Percentiles rank a stretch among this genome's conserved stretches.
Evolutionary conservation across 2,797 vertebrate species (phyloP).

Genomic region (Ctenosaura bakeri): DNA sequence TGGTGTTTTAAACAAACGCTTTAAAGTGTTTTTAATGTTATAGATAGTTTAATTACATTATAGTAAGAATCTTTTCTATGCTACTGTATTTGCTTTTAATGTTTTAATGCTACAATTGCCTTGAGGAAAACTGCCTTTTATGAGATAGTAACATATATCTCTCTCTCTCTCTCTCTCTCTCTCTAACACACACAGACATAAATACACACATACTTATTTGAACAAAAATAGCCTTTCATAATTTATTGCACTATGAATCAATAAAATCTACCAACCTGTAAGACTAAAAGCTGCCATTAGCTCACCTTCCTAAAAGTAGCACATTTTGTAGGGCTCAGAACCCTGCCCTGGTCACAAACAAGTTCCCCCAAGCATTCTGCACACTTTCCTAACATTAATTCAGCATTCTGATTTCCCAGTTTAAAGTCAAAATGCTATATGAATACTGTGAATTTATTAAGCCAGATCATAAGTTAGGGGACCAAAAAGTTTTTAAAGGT

Average conservation of each 20-base stretch:
- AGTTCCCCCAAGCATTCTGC: neutral
- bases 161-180: too few species aligned
- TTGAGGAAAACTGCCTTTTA: too few species aligned
- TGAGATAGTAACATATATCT: too few species aligned
- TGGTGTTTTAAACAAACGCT: too few species aligned
- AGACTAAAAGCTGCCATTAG: neutral
- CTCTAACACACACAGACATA: neutral
- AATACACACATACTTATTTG: neutral
- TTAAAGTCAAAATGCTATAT: neutral
- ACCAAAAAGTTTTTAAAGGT: neutral
- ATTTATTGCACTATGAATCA: constrained; percentile 7
- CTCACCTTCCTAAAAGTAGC: neutral
- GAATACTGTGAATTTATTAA: neutral
- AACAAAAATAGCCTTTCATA: neutral
- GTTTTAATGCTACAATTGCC: too few species aligned
- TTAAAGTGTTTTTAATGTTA: too few species aligned
- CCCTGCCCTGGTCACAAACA: neutral
- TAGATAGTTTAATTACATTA: too few species aligned
- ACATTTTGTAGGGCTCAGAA: constrained; percentile 10
- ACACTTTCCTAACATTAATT: neutral
- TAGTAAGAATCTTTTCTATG: too few species aligned
- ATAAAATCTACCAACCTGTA: neutral
- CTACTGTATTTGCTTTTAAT: too few species aligned
- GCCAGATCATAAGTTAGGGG: neutral
- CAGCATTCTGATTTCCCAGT: constrained; percentile 9